phyloP scores from a whole-genome alignment of 2,888 invertebrate species.

The Plemyria rubiginata region DNA sequence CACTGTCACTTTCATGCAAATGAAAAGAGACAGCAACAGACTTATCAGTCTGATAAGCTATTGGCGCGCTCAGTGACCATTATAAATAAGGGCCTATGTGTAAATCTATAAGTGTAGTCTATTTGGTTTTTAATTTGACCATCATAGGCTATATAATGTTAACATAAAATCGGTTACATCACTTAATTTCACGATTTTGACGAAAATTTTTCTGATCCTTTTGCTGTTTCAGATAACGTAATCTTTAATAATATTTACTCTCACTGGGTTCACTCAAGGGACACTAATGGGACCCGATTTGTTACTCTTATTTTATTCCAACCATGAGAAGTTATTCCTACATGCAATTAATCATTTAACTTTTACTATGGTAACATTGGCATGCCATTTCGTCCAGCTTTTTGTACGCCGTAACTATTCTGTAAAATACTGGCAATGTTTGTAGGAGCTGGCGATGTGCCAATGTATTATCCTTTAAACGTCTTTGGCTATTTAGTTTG shows the following conservation, averaged over 20 bases:
- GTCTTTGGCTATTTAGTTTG: slow-evolving; percentile 45
- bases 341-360: background rate
- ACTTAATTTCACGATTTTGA: background rate
- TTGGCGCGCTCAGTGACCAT: too few species aligned
- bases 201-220: background rate
- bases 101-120: too few species aligned
- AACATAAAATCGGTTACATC: background rate
- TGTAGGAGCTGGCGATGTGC: slow-evolving; percentile 36
- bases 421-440: slow-evolving; percentile 32
- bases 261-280: background rate
- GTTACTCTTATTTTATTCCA: slow-evolving; percentile 1
- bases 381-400: slow-evolving; percentile 18
- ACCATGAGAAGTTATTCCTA: background rate
- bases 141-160: too few species aligned
- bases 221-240: background rate
- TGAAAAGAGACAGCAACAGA: too few species aligned
- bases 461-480: slow-evolving; percentile 47
- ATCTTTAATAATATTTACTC: slow-evolving; percentile 1
- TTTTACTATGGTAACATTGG: slow-evolving; percentile 17
- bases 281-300: slow-evolving; percentile 4
- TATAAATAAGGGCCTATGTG: too few species aligned
- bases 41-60: too few species aligned
- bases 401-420: slow-evolving; percentile 27
- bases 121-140: too few species aligned
- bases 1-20: too few species aligned